These are phyloP conservation scores for Apis dorsata DNA, from an alignment of 1,140 invertebrate genomes.

Conservation along the genomic window DNA sequence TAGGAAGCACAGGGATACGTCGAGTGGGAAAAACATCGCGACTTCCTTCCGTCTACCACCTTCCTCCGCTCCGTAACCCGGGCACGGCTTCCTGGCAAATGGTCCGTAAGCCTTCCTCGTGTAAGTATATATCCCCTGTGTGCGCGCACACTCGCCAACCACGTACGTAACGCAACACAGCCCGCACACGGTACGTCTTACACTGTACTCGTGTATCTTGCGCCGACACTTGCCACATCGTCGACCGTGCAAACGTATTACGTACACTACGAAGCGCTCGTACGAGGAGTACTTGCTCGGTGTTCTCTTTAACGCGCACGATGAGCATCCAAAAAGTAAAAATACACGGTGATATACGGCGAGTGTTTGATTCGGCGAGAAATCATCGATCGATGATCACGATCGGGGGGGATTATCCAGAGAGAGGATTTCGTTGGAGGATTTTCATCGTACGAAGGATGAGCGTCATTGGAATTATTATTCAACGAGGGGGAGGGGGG, in stretches of 20 bases:
- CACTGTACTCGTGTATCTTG: slow-evolving; percentile 26
- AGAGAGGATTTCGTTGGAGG: no score
- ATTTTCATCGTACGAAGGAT: no score
- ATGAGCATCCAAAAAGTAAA: no score
- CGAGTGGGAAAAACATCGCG: not conserved
- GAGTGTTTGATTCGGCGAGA: no score
- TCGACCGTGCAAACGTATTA: slow-evolving; percentile 15
- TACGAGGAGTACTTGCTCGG: no score
- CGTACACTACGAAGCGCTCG: not conserved
- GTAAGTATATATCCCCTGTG: slow-evolving; percentile 11
- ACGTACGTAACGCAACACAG: not conserved
- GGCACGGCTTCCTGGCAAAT: slow-evolving; percentile 67
- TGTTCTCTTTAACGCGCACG: no score
- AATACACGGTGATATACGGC: no score
- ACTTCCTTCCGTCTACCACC: not conserved
- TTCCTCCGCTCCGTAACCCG: slow-evolving; percentile 43
- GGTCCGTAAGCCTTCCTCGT: slow-evolving; percentile 55
- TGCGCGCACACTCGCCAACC: slow-evolving; percentile 31
- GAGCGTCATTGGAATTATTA: no score
- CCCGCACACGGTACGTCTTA: slow-evolving; percentile 18
- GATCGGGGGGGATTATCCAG: no score
- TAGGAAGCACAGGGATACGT: not conserved
- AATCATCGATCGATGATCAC: no score
- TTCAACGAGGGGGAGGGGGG: no score
- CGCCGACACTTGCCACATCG: slow-evolving; percentile 30